These are phyloP conservation scores for Ophiodon elongatus DNA, from an alignment of 2,113 vertebrate species.

Conservation along the genomic window DNA sequence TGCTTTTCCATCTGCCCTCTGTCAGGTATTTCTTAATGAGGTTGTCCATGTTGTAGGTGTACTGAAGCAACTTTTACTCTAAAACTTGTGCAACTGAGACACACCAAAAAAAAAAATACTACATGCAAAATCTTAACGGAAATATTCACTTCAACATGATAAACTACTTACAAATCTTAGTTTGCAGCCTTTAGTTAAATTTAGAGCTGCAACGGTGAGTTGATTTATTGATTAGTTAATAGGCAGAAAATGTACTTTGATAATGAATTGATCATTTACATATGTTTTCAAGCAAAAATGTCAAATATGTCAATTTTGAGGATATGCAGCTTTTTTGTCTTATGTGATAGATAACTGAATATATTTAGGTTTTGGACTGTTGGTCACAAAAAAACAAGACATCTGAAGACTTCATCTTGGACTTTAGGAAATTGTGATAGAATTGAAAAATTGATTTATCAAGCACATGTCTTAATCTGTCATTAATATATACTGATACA, in stretches of 20 bases:
- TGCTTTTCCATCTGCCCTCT: conserved; percentile 64
- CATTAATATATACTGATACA: no score
- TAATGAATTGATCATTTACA: not conserved
- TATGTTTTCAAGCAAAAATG: not conserved
- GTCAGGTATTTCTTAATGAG: conserved; percentile 54
- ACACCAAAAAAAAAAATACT: not conserved
- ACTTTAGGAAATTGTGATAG: not conserved
- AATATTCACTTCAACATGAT: conserved; percentile 3
- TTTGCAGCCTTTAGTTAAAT: not conserved
- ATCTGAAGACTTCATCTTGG: not conserved
- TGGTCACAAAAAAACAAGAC: not conserved
- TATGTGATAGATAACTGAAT: not conserved
- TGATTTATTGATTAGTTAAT: not conserved
- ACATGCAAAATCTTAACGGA: not conserved
- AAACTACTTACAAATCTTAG: not conserved
- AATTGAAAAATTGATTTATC: not conserved
- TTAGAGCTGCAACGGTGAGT: not conserved
- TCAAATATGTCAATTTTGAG: not conserved
- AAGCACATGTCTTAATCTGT: not conserved
- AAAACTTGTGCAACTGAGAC: conserved; percentile 27
- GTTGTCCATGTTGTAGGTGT: conserved; percentile 11
- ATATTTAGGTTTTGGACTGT: not conserved
- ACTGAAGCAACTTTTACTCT: conserved; percentile 20
- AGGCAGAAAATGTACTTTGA: not conserved
- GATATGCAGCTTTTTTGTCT: not conserved